Conservation (phyloP, 2,888 invertebrate species). For the Agonopterix heracliana region DNA sequence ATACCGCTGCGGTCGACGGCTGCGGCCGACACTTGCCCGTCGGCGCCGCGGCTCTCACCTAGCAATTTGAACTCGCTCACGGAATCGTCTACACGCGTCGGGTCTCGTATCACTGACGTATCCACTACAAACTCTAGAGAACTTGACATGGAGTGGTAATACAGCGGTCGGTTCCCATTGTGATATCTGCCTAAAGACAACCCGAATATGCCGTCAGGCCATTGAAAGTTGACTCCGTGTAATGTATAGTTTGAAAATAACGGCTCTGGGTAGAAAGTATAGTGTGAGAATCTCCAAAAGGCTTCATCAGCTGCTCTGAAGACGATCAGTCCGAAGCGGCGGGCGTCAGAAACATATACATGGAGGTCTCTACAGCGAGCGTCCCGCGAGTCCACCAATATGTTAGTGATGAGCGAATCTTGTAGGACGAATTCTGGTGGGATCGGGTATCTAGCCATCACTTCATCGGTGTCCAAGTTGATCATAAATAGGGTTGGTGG, state of each 20-base stretch:
- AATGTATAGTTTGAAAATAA: constrained; percentile 83
- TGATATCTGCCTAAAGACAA: constrained; percentile 79
- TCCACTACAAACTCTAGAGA: constrained; percentile 85
- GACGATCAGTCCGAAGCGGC: constrained; percentile 79
- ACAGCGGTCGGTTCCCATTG: constrained; percentile 79
- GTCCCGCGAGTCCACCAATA: constrained; percentile 79
- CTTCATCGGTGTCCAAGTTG: constrained; percentile 79
- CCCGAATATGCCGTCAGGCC: constrained; percentile 88
- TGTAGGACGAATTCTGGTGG: constrained; percentile 80
- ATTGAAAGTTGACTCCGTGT: constrained; percentile 85
- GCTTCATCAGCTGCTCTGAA: constrained; percentile 76
- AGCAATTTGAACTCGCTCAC: constrained; percentile 59
- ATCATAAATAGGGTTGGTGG: constrained; percentile 85
- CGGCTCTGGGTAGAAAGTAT: constrained; percentile 83
- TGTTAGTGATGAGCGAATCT: constrained; percentile 81
- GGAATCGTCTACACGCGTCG: constrained; percentile 54
- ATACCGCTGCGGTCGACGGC: constrained; percentile 84
- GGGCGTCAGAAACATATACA: constrained; percentile 82
- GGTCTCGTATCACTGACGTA: constrained; percentile 82
- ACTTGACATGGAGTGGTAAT: constrained; percentile 90
- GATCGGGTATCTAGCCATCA: constrained; percentile 79
- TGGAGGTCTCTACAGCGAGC: constrained; percentile 78
- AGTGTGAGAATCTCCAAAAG: constrained; percentile 83
- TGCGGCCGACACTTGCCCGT: constrained; percentile 85
- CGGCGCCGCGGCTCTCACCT: constrained; percentile 72